Conservation (phyloP, 2,797 vertebrate genomes). For the Arnoldichthys spilopterus region DNA sequence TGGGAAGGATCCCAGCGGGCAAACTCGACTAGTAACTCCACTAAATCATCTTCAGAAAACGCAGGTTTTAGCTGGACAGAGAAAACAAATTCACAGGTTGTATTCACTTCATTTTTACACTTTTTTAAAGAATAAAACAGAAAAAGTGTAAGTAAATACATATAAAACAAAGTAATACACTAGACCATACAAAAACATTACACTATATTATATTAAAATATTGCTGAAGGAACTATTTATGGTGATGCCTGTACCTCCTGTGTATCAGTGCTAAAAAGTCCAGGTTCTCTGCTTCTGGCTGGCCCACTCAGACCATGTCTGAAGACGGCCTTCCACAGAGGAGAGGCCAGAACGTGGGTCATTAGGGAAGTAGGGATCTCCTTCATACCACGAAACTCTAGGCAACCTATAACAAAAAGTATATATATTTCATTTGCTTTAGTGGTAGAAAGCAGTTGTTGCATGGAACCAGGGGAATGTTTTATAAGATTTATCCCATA, state of each 20-base stretch:
- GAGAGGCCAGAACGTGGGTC: conserved; percentile 86
- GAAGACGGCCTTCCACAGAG: conserved; percentile 95
- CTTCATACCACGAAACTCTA: conserved; percentile 83
- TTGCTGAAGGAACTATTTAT: neutral
- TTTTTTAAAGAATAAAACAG: neutral
- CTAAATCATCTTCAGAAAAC: conserved; percentile 76
- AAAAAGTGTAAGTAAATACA: neutral
- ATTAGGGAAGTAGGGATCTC: conserved; percentile 85
- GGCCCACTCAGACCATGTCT: conserved; percentile 82
- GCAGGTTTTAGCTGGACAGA: conserved; percentile 64
- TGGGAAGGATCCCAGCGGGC: conserved; percentile 91
- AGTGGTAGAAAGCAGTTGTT: no score
- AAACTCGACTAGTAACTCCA: conserved; percentile 88
- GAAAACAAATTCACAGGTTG: neutral
- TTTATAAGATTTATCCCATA: no score
- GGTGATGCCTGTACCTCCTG: conserved; percentile 61
- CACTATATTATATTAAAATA: no score
- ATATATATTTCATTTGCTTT: neutral
- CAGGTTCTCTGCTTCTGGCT: conserved; percentile 34
- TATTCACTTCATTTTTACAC: no score
- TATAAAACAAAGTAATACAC: no score
- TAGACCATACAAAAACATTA: no score
- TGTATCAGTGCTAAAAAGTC: conserved; percentile 11
- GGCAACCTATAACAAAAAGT: neutral
- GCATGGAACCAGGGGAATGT: no score